Base-by-base conservation (phyloP, 2,113 vertebrate genomes). In the Camelus dromedarius region DNA sequence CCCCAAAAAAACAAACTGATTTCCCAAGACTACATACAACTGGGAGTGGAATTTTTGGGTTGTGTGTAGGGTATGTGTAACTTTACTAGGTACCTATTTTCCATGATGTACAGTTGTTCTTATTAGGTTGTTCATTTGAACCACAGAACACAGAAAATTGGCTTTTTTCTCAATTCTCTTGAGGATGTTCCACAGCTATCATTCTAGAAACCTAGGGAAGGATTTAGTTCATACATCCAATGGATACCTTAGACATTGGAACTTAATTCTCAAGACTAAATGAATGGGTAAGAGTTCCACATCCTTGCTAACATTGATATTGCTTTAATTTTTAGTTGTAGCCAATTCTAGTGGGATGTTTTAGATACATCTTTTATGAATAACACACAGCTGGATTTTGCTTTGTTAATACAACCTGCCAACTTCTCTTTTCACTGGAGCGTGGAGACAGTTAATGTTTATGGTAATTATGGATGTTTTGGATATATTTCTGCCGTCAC, bases 241-340 rank as follows among this genome's bases (percentile, higher is more conserved):
- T 79, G 24, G 35, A 48, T 93, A 30, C 19, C 24, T 62, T 85
- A 79, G 56, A 30, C 30, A 48, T 9, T 54, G 66, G 79, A 82
- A 56, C 46, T 85, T 72, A 83, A 62, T 90, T 89, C 26, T 84
- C 10, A 70, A 84, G 64, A 80, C 35, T 92, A 66, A 70, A 20
- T 89, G 75, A 70, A 15, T 89, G 69, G 73, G 35, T 72, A 10
- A 85, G 38, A 64, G 54, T 62, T 24, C 8, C 38, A 58, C 14
- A 48, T 80, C 24, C 24, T 73, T 80, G 66, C 3, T 75, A 85
- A 26, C 35, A 28, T 86, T 80, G 38, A 12, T 58, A 66, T 58
- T 93, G 24, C n/a, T 46, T 85, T 89, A 83, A 54, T 60, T 85
- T 92, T 95, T 75, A 88, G 38, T 75, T 88, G 79, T 35, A 79